A percentile compares a stretch with the other conserved stretches of the same genome.
Conservation (phyloP, 2,888 invertebrate genomes). For the Ophion ellenae region DNA sequence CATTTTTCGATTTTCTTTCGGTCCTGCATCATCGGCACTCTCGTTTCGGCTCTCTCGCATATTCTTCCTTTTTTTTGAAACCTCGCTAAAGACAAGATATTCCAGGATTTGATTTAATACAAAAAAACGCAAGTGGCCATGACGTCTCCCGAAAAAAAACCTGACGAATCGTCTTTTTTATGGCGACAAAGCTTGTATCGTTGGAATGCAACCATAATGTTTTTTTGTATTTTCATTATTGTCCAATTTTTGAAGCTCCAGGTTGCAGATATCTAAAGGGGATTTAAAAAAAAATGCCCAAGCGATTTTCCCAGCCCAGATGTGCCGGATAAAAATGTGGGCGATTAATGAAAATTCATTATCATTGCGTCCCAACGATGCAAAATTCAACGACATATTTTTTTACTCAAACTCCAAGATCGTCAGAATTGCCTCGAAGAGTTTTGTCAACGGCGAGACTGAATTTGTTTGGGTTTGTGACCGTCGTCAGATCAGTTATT, state of each 20-base stretch:
- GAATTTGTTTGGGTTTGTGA: background rate
- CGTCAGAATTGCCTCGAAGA: slow-evolving; percentile 22
- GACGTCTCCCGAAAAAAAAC: no score
- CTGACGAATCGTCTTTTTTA: no score
- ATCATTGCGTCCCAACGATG: background rate
- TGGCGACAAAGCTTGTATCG: no score
- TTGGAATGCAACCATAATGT: background rate
- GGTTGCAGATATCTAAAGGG: background rate
- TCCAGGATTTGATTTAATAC: no score
- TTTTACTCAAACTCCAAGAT: background rate
- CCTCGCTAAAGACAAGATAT: no score
- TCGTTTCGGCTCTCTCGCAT: background rate
- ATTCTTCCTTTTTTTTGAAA: background rate
- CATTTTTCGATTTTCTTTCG: slow-evolving; percentile 1
- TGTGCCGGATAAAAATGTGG: background rate
- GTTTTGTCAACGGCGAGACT: slow-evolving; percentile 5
- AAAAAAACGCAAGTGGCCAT: no score
- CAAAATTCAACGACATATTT: background rate
- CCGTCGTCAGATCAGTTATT: background rate
- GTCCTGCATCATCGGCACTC: slow-evolving; percentile 18
- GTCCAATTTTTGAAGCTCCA: background rate
- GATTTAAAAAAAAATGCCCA: background rate
- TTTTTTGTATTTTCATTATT: background rate
- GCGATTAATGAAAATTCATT: background rate
- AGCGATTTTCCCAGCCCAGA: background rate